Conservation (phyloP, 2,888 invertebrate species). For the Escarpia spicata region DNA sequence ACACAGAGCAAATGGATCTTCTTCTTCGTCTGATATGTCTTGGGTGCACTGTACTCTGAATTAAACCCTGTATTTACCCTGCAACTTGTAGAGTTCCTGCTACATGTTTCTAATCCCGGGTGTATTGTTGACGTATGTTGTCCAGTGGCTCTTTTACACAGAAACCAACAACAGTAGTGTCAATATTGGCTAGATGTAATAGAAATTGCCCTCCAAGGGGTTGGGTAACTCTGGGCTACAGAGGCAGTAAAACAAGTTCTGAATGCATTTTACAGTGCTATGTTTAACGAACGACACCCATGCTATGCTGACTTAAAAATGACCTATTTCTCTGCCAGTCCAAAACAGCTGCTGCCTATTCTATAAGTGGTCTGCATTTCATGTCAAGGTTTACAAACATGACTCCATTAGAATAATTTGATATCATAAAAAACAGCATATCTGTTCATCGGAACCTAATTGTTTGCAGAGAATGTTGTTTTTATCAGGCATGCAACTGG, state of each 20-base stretch:
- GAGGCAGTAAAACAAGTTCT: not conserved
- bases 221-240: not conserved
- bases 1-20: no score
- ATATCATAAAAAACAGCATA: not conserved
- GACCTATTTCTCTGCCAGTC: not conserved
- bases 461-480: not conserved
- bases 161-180: not conserved
- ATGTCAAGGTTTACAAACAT: not conserved
- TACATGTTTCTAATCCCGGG: not conserved
- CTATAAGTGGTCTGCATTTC: not conserved
- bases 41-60: not conserved
- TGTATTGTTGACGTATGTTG: no score
- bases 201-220: not conserved
- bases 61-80: not conserved
- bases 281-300: not conserved
- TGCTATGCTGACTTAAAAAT: not conserved
- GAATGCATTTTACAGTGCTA: not conserved
- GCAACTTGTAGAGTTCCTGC: not conserved
- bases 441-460: not conserved
- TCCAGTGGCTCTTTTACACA: no score
- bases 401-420: constrained; percentile 16
- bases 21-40: not conserved
- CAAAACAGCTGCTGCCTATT: not conserved
- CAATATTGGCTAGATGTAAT: not conserved
- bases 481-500: not conserved